Base-by-base conservation (phyloP, 1,140 invertebrate species). In the Choristoneura fumiferana region DNA sequence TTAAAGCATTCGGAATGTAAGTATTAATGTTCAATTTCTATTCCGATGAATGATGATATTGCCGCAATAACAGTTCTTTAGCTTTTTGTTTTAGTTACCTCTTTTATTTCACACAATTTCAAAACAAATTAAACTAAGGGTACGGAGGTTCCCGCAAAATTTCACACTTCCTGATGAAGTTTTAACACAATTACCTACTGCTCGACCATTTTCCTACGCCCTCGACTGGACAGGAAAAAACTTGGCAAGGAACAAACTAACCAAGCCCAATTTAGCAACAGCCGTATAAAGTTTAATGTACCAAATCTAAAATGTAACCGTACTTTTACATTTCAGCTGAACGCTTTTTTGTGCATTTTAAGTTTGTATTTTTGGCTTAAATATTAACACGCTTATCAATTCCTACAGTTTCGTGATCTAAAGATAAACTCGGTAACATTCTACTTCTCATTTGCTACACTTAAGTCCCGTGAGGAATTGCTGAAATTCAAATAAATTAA, bases 401-500 rank as follows among this genome's bases (percentile, higher is more conserved):
- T n/a, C n/a, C n/a, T n/a, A n/a, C n/a, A n/a, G n/a, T n/a, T n/a
- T n/a, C n/a, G n/a, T 29, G 22, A 29, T 6, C 2, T 6, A 29
- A 29, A 29, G 22, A 29, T 29, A 29, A 2, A 29, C 22, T 29
- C 2, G 22, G 6, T 6, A 29, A 29, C 6, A 3, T 6, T 29
- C 22, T 29, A 29, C 6, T 29, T 6, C 22, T 49, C 43, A 49
- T 12, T 5, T 29, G 8, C 43, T n/a, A n/a, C 22, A 29, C n/a
- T 49, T 15, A 49, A 49, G 22, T 33, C 15, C n/a, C 33, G 45
- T 58, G 40, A 18, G 34, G 13, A 13, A 22, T 54, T 43, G 39
- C 35, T 18, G n/a, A n/a, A n/a, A n/a, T n/a, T 43, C 54, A 54
- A 74, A 73, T 71, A 73, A 77, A 74, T 76, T 71, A 73, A 77